phyloP scores from a whole-genome alignment of 1,140 invertebrate species.

The Platyscapa corneri region DNA sequence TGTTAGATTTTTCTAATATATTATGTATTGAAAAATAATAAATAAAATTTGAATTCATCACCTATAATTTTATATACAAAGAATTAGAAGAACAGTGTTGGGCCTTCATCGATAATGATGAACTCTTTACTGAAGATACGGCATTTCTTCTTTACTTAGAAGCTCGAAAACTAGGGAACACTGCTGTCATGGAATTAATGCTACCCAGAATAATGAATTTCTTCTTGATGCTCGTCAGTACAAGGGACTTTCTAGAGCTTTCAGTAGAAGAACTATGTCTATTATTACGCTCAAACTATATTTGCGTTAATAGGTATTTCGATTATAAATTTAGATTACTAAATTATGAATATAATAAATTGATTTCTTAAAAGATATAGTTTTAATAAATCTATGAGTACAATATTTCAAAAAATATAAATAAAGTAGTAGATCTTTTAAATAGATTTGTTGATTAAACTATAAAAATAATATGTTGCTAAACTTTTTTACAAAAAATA shows the following conservation, averaged over 20 bases:
- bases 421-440: no score
- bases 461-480: no score
- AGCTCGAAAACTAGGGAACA: conserved; percentile 75
- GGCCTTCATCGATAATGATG: conserved; percentile 80
- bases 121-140: conserved; percentile 81
- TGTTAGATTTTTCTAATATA: no score
- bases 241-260: conserved; percentile 80
- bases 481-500: no score
- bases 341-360: no score
- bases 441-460: no score
- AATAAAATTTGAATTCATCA: not conserved
- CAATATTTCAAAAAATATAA: no score
- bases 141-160: conserved; percentile 82
- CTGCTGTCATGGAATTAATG: conserved; percentile 81
- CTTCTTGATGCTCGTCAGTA: conserved; percentile 82
- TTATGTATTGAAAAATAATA: no score
- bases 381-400: no score
- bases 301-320: conserved; percentile 81
- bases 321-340: no score
- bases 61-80: conserved; percentile 56
- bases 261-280: conserved; percentile 78
- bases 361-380: no score
- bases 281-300: conserved; percentile 80
- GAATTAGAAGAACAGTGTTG: conserved; percentile 84
- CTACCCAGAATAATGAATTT: conserved; percentile 82